Evolutionary conservation across 2,888 invertebrate genomes (phyloP), one percentile per base, ranked within the genome.

Genomic region (Drosophila testacea): DNA sequence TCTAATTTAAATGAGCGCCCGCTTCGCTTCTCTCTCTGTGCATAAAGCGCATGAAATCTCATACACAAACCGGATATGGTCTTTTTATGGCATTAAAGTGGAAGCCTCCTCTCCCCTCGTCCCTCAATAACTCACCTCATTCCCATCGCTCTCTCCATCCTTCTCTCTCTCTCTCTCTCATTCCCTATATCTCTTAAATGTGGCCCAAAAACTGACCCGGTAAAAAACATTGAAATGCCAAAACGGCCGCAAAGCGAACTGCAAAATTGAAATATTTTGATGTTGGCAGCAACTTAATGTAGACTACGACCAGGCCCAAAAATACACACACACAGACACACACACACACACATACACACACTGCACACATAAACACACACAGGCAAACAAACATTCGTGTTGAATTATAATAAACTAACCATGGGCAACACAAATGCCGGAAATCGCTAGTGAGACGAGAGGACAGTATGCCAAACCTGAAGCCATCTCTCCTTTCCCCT

Each of bases 341-440:
- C n/a, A 38, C 6, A 46, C n/a, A 56, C 22, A 61, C 28, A 51
- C 7, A 34, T 34, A 59, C 7, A 34, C 28, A 59, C 9, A 22
- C 16, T 16, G 16, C 28, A 51, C 28, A 42, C 10, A 60, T 48
- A 52, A 51, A 47, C 44, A 50, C 52, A 66, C 22, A 28, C 55
- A 55, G 46, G 39, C 46, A 55, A 32, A 39, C 46, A 48, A 56
- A 64, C 74, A 77, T 79, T 81, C 77, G 67, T 84, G 88, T 79
- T 85, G 86, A 83, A 88, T 83, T 83, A 83, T 83, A 83, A 83
- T 85, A 83, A 82, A 88, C 80, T 83, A 88, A 85, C 80, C 79
- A 88, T 74, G 81, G 84, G 67, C 86, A 75, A 60, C 71, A 66
- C 71, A 83, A 83, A 87, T 83, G 73, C 83, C 88, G 88, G 86